Conservation (phyloP, 2,888 invertebrate genomes). For the Andrena dorsata region DNA sequence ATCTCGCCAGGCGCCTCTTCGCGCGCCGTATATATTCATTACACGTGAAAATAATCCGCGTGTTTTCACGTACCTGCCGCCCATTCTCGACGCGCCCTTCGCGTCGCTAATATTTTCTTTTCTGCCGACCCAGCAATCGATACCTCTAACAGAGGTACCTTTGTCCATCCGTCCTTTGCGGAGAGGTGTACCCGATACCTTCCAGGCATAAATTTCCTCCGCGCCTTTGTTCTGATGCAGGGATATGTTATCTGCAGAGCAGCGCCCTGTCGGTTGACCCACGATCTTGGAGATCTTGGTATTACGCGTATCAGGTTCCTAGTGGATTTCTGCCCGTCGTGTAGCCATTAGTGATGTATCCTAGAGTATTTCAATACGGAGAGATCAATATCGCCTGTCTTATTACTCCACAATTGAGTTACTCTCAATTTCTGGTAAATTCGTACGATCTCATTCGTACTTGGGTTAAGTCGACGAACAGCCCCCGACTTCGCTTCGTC, state of each 20-base stretch:
- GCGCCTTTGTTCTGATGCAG: background rate
- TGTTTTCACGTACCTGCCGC: constrained; percentile 11
- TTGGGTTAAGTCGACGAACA: too few relatives aligned
- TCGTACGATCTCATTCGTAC: background rate
- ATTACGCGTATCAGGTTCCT: too few relatives aligned
- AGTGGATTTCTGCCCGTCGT: too few relatives aligned
- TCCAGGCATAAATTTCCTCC: background rate
- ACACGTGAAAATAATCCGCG: constrained; percentile 19
- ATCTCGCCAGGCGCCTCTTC: background rate
- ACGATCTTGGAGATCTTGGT: too few relatives aligned
- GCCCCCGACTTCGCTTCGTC: too few relatives aligned
- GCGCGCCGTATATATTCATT: background rate
- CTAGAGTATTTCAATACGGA: too few relatives aligned
- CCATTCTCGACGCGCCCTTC: background rate
- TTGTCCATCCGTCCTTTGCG: background rate
- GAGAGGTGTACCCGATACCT: background rate
- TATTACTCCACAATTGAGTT: background rate
- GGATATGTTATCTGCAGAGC: too few relatives aligned
- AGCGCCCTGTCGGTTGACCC: too few relatives aligned
- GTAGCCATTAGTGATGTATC: too few relatives aligned
- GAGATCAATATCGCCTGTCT: too few relatives aligned
- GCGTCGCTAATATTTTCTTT: constrained; percentile 25
- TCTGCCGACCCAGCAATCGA: constrained; percentile 9
- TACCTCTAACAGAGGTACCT: background rate
- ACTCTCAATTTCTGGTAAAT: background rate